Evolutionary conservation across 2,797 vertebrate species (phyloP).

Genomic region (Thalassophryne amazonica): DNA sequence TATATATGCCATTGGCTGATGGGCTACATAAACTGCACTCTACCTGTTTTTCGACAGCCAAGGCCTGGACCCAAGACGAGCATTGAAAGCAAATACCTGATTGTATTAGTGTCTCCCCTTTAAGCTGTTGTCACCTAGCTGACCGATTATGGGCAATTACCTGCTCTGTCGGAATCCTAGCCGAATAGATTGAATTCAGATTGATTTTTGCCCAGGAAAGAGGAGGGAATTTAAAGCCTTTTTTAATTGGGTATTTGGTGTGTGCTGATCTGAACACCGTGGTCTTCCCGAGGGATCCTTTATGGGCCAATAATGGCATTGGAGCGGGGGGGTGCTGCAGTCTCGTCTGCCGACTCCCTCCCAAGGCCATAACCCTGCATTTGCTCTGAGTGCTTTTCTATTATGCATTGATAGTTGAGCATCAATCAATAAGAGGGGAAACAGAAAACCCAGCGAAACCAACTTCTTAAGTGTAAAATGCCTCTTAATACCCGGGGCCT

Average conservation of each 20-base stretch:
- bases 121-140: constrained; percentile 85
- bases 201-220: constrained; percentile 86
- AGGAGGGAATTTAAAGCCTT: constrained; percentile 87
- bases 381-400: constrained; percentile 89
- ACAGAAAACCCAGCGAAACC: constrained; percentile 86
- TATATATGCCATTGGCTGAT: constrained; percentile 65
- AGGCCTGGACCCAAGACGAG: constrained; percentile 51
- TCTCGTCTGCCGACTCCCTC: constrained; percentile 80
- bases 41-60: constrained; percentile 68
- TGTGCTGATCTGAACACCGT: constrained; percentile 85
- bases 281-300: constrained; percentile 81
- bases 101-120: constrained; percentile 79
- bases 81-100: constrained; percentile 81
- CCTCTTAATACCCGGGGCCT: constrained; percentile 86
- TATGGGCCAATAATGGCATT: constrained; percentile 87
- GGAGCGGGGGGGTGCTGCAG: constrained; percentile 72
- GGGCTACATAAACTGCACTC: constrained; percentile 70
- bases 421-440: constrained; percentile 87
- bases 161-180: constrained; percentile 86
- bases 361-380: constrained; percentile 88
- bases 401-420: constrained; percentile 89
- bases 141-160: constrained; percentile 85
- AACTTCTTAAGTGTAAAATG: constrained; percentile 89
- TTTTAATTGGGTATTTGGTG: constrained; percentile 89
- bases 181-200: constrained; percentile 86